phyloP scores from a whole-genome alignment of 2,113 vertebrate genomes.

The Lucifuga dentata region DNA sequence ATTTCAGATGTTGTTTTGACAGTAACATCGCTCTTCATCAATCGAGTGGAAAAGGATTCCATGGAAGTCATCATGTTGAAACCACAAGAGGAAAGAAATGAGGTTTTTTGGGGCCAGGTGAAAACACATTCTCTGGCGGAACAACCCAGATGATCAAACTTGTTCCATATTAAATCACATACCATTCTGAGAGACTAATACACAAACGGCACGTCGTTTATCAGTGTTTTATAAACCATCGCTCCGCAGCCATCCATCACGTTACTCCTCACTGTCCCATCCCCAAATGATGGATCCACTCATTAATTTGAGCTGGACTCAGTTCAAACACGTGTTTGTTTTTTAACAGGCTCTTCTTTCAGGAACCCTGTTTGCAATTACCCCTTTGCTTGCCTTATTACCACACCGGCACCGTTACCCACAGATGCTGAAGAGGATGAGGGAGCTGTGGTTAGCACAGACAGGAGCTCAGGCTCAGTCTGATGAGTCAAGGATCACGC shows the following conservation, averaged over 20 bases:
- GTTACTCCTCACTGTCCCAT: conserved; percentile 34
- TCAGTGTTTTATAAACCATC: conserved; percentile 46
- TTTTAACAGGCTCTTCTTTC: conserved; percentile 70
- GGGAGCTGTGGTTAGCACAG: conserved; percentile 68
- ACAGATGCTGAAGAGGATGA: conserved; percentile 68
- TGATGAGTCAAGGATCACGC: conserved; percentile 65
- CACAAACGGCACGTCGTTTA: conserved; percentile 55
- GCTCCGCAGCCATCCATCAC: conserved; percentile 43
- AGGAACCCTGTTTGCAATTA: conserved; percentile 73
- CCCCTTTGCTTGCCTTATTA: conserved; percentile 61
- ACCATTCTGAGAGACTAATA: conserved; percentile 16
- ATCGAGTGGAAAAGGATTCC: conserved; percentile 17
- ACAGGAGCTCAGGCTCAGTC: conserved; percentile 58
- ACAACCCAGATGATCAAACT: conserved; percentile 35
- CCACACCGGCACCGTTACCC: conserved; percentile 68
- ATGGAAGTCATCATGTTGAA: conserved; percentile 6
- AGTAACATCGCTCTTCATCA: no score
- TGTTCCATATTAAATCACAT: conserved; percentile 25
- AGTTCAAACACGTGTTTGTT: conserved; percentile 74
- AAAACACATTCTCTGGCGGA: conserved; percentile 18
- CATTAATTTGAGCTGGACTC: conserved; percentile 57
- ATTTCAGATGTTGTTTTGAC: no score
- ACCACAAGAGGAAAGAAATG: background rate
- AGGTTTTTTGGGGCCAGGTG: conserved; percentile 15
- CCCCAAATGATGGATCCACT: conserved; percentile 53